These are phyloP conservation scores for Polyodon spathula DNA, from an alignment of 2,113 vertebrate species.

Conservation along the genomic window DNA sequence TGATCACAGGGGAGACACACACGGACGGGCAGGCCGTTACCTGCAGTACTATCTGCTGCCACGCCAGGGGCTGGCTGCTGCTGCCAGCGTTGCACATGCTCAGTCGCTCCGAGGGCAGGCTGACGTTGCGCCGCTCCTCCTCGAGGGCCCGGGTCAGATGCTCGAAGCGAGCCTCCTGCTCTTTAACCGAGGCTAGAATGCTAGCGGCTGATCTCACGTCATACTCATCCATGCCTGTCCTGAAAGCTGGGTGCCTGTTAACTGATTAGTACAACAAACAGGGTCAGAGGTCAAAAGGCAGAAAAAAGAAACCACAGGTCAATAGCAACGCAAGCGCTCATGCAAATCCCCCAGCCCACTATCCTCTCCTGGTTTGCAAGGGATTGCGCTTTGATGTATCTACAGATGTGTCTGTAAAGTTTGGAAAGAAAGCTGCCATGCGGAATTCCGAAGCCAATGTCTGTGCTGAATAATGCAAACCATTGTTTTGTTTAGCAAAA, in stretches of 20 bases:
- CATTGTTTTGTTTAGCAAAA: too few relatives aligned
- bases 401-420: too few relatives aligned
- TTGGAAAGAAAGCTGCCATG: too few relatives aligned
- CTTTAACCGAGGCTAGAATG: constrained; percentile 96
- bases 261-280: constrained; percentile 42
- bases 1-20: background rate
- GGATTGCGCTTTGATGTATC: too few relatives aligned
- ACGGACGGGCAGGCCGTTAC: constrained; percentile 53
- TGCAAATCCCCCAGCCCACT: too few relatives aligned
- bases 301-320: constrained; percentile 38
- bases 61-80: constrained; percentile 75
- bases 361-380: too few relatives aligned
- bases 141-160: constrained; percentile 87
- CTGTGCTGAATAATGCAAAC: too few relatives aligned
- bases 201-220: constrained; percentile 88
- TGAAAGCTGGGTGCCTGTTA: constrained; percentile 40
- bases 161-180: constrained; percentile 95
- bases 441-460: too few relatives aligned
- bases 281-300: constrained; percentile 39
- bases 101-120: constrained; percentile 60
- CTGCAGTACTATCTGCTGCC: constrained; percentile 97
- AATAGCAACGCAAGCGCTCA: constrained; percentile 54
- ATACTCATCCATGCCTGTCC: constrained; percentile 84
- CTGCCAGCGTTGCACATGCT: constrained; percentile 55
- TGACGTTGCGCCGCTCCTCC: constrained; percentile 88